These are phyloP conservation scores for Anhinga rufa DNA, from an alignment of 2,113 vertebrate genomes.

Conservation along the genomic window DNA sequence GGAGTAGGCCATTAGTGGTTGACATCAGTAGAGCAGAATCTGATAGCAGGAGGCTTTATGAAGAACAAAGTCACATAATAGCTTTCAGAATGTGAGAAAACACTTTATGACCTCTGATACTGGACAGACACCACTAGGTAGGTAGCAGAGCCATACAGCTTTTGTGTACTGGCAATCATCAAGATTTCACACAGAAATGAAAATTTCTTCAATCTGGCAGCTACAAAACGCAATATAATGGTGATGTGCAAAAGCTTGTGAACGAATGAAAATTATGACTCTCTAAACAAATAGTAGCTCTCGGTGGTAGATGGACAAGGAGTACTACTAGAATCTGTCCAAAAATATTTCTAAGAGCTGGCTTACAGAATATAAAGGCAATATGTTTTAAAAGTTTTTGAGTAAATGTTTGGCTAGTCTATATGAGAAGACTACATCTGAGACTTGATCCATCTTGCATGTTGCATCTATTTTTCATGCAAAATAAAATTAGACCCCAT, in stretches of 20 bases:
- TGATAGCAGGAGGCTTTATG: not conserved
- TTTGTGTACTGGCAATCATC: not conserved
- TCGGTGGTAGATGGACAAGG: not conserved
- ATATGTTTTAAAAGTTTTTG: not conserved
- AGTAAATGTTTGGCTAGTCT: not conserved
- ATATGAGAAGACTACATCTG: not conserved
- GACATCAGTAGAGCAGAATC: not conserved
- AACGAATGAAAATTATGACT: not conserved
- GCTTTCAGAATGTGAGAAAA: not conserved
- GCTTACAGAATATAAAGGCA: not conserved
- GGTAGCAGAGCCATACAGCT: not conserved
- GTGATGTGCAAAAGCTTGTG: not conserved
- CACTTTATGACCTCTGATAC: not conserved
- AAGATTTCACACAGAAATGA: not conserved
- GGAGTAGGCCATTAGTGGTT: not conserved
- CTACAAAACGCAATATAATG: not conserved
- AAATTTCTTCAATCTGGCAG: not conserved
- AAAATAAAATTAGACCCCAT: not conserved
- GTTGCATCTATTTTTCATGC: not conserved
- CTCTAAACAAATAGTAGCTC: not conserved
- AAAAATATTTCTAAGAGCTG: not conserved
- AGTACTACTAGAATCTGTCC: not conserved
- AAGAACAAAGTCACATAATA: not conserved
- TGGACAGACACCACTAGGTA: not conserved
- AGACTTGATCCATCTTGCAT: not conserved